These are phyloP conservation scores for Saccostrea cuccullata DNA, from an alignment of 1,140 invertebrate species.

Conservation along the genomic window DNA sequence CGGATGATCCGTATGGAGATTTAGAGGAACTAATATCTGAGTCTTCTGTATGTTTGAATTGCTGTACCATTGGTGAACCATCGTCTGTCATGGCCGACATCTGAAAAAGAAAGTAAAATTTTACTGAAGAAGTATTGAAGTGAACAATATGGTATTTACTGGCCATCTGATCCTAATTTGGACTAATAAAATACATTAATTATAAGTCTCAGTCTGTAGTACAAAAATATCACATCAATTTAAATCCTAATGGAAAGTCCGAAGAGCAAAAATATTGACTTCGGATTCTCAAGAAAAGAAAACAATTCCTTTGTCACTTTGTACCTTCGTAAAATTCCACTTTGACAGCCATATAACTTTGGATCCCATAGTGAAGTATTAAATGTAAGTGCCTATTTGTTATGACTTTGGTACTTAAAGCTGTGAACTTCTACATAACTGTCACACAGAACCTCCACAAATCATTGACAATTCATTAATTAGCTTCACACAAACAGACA, in stretches of 20 bases:
- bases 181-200: background rate
- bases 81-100: constrained; percentile 34
- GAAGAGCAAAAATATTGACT: background rate
- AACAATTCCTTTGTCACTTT: background rate
- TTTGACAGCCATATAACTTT: background rate
- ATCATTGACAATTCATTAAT: constrained; percentile 36
- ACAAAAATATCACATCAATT: background rate
- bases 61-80: constrained; percentile 13
- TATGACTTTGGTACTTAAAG: background rate
- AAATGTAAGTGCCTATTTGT: background rate
- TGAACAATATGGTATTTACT: background rate
- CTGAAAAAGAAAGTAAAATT: constrained; percentile 23
- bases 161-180: background rate
- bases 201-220: background rate
- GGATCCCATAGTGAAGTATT: background rate
- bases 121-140: background rate
- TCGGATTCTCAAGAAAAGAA: background rate
- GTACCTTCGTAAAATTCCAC: background rate
- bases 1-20: background rate
- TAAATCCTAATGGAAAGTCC: background rate
- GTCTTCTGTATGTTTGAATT: constrained; percentile 16
- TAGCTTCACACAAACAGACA: background rate
- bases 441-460: background rate
- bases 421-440: constrained; percentile 22
- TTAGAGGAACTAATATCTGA: constrained; percentile 26